Evolutionary conservation across 2,888 invertebrate species (phyloP), one percentile per base, ranked within the genome.

Genomic region (Caenorhabditis macrosperma): DNA sequence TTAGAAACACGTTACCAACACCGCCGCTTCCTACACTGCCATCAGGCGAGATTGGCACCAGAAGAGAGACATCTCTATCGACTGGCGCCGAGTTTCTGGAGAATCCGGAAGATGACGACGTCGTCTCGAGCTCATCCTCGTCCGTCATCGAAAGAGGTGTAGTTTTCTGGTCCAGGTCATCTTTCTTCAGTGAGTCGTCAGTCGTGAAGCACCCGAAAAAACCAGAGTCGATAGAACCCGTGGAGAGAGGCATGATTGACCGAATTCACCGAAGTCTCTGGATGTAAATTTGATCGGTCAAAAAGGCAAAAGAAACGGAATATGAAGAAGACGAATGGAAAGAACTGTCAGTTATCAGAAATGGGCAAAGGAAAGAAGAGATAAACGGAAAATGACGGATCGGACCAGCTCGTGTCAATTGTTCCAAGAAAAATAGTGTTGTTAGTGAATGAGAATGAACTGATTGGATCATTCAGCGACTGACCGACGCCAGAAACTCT

Each of bases 171-270:
- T 44, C 44, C 26, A n/a, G n/a, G n/a, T n/a, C n/a, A n/a, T 41
- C 44, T 28, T 55, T 44, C 28, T 64, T 66, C 50, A 35, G 41
- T 22, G 63, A 69, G 22, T 55, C 54, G 35, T 33, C 50, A 26
- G 55, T 55, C 2, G 57, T 28, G 30, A 7, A 38, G 6, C 57
- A 38, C 28, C 71, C 78, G 50, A 68, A 68, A 24, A 74, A 79
- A 35, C 78, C 78, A 33, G 78, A 79, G 59, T 79, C 78, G 46
- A 74, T 68, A 22, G 78, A 79, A 74, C 78, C 78, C 67, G 78
- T 79, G 41, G 78, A 79, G 52, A 74, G 59, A 33, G 78, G 74
- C 78, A 79, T 79, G 30, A 7, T 66, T 9, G 6, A 10, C 7
- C 2, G 38, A n/a, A n/a, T n/a, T n/a, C n/a, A n/a, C n/a, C n/a